Evolutionary conservation across 2,797 vertebrate species (phyloP).

Genomic region (Urophycis tenuis): DNA sequence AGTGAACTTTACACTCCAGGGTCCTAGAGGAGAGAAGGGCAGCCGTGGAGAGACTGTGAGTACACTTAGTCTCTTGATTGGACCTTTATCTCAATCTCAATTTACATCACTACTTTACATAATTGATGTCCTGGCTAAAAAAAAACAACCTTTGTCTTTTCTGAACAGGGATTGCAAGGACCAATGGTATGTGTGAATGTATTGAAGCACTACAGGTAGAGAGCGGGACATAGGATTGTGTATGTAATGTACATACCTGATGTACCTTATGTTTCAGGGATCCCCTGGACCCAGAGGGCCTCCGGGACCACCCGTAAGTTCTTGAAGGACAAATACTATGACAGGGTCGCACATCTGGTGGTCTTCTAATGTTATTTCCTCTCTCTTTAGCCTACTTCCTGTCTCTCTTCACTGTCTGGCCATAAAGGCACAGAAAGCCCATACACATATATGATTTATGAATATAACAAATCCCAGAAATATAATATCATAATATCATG

Average conservation of each 20-base stretch:
- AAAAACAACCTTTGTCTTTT: constrained; percentile 32
- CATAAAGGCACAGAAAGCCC: neutral
- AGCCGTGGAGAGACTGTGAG: constrained; percentile 83
- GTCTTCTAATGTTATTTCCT: neutral
- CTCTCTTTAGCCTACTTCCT: neutral
- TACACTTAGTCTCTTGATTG: constrained; percentile 1
- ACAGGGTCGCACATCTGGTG: neutral
- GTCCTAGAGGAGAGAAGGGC: constrained; percentile 86
- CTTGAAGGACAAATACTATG: neutral
- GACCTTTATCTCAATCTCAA: neutral
- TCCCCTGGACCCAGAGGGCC: constrained; percentile 85
- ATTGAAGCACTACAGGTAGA: no score
- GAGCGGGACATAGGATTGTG: no score
- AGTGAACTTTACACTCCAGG: constrained; percentile 63
- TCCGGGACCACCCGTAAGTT: constrained; percentile 84
- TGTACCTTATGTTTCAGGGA: constrained; percentile 68
- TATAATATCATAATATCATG: neutral
- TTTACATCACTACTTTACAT: constrained; percentile 9
- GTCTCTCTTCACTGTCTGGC: neutral
- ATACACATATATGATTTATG: neutral
- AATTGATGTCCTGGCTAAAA: constrained; percentile 19
- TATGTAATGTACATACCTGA: constrained; percentile 1
- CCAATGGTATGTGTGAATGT: constrained; percentile 76
- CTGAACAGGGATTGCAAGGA: constrained; percentile 82
- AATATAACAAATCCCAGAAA: neutral